Conservation (phyloP, 2,888 invertebrate species). For the Drosophila tripunctata region DNA sequence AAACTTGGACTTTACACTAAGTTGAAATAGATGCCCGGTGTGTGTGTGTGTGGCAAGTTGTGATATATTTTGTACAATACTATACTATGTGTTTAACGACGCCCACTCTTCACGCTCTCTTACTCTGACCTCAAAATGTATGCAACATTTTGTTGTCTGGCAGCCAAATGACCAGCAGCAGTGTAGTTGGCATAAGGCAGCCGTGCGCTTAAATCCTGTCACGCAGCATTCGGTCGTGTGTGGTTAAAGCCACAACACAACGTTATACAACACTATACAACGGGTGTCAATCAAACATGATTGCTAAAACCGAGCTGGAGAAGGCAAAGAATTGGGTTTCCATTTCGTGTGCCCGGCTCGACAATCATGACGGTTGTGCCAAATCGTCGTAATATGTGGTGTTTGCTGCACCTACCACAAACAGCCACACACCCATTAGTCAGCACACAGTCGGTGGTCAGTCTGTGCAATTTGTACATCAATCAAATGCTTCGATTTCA, state of each 20-base stretch:
- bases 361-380: constrained; percentile 27
- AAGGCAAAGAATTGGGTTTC: constrained; percentile 33
- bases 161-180: constrained; percentile 15
- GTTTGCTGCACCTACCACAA: constrained; percentile 26
- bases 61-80: constrained; percentile 32
- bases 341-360: constrained; percentile 29
- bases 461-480: constrained; percentile 59
- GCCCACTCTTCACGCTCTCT: background rate
- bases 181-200: background rate
- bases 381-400: constrained; percentile 57
- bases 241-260: constrained; percentile 27
- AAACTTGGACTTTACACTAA: constrained; percentile 44
- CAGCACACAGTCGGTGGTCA: constrained; percentile 27
- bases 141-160: constrained; percentile 48
- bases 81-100: background rate
- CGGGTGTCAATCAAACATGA: constrained; percentile 65
- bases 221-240: constrained; percentile 31
- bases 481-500: constrained; percentile 52
- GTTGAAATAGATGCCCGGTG: constrained; percentile 31
- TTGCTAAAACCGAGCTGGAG: constrained; percentile 4
- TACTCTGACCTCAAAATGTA: constrained; percentile 25
- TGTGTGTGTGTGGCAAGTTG: constrained; percentile 17
- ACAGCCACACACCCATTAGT: background rate
- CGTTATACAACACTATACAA: constrained; percentile 3
- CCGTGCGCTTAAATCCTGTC: constrained; percentile 29